These are phyloP conservation scores for Cryptotermes secundus DNA, from an alignment of 1,140 invertebrate genomes.

Conservation along the genomic window DNA sequence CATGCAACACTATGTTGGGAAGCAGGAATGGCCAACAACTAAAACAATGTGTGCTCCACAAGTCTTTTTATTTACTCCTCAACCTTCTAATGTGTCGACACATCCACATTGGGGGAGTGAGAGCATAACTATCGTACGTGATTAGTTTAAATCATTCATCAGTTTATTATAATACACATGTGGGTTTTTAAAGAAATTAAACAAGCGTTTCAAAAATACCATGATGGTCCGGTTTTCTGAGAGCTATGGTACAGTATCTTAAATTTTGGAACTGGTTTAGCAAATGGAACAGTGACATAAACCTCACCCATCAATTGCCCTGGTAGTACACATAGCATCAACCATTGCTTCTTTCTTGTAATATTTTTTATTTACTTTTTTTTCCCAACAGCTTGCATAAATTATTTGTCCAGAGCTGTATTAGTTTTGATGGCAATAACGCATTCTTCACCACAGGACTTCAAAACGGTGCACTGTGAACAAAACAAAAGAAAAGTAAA, in stretches of 20 bases:
- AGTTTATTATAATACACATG: not conserved
- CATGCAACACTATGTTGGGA: not conserved
- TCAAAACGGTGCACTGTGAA: conserved; percentile 81
- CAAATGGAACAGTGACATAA: conserved; percentile 30
- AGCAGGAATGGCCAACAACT: conserved; percentile 5
- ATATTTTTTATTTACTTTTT: not conserved
- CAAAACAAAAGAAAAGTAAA: conserved; percentile 44
- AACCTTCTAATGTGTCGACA: not conserved
- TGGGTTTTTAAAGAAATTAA: conserved; percentile 30
- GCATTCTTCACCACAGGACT: conserved; percentile 88
- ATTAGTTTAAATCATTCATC: not conserved
- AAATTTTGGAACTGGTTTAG: conserved; percentile 27
- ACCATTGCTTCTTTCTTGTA: conserved; percentile 22
- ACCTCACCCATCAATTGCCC: conserved; percentile 29
- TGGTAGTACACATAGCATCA: conserved; percentile 32
- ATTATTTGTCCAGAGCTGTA: conserved; percentile 89
- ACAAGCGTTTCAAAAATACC: conserved; percentile 28
- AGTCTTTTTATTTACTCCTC: not conserved
- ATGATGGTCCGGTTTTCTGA: conserved; percentile 24
- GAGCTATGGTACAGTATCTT: conserved; percentile 27
- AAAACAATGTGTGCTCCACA: not conserved
- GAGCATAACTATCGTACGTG: conserved; percentile 6
- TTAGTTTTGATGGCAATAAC: conserved; percentile 93
- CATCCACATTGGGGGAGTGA: not conserved
- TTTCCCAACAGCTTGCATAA: conserved; percentile 23